phyloP scores from a whole-genome alignment of 2,888 invertebrate genomes.

The Druceiella hillmani region DNA sequence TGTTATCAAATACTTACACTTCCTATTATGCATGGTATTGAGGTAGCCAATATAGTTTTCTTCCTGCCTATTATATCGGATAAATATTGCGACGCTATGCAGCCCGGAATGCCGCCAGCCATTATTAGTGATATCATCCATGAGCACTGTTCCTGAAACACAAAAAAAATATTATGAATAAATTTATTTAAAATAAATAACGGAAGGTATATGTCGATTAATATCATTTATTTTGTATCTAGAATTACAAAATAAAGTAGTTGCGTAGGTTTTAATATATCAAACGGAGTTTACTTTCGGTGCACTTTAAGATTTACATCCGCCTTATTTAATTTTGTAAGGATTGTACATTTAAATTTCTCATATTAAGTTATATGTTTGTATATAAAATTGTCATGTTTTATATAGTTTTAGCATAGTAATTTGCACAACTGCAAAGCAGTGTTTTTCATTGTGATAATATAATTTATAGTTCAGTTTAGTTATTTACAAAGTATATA shows the following conservation, averaged over 20 bases:
- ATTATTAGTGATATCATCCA: conserved; percentile 55
- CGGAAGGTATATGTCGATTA: not conserved
- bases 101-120: conserved; percentile 52
- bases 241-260: not conserved
- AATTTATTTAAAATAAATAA: conserved; percentile 1
- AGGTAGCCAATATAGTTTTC: conserved; percentile 44
- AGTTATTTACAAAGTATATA: no score
- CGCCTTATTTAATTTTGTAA: no score
- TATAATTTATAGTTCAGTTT: no score
- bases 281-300: no score
- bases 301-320: no score
- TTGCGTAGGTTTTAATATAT: not conserved
- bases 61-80: conserved; percentile 54
- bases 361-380: no score
- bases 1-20: conserved; percentile 34
- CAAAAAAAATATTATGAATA: conserved; percentile 4
- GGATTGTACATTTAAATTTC: no score
- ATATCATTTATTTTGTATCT: not conserved
- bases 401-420: no score
- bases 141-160: conserved; percentile 42
- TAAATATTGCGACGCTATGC: conserved; percentile 49
- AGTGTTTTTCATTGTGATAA: no score
- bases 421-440: no score
- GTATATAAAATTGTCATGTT: no score
- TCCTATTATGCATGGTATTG: conserved; percentile 48